Evolutionary conservation across 2,888 invertebrate species (phyloP).

Genomic region (Rhagonycha lutea): DNA sequence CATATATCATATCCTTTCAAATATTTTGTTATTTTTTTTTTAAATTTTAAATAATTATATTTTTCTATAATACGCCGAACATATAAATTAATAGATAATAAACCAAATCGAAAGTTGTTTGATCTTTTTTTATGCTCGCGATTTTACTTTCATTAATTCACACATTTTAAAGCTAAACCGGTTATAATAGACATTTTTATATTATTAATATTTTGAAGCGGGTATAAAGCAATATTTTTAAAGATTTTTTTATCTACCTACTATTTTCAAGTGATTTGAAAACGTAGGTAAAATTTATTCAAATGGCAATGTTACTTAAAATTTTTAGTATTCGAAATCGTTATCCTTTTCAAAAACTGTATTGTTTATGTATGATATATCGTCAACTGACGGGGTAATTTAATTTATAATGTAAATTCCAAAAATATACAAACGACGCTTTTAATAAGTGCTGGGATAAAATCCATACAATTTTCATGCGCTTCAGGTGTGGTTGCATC

Average conservation of each 20-base stretch:
- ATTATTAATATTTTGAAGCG: neutral
- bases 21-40: neutral
- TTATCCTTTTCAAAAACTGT: neutral
- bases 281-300: neutral
- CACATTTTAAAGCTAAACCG: neutral
- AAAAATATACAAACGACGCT: neutral
- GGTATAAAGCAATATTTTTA: neutral
- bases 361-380: neutral
- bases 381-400: neutral
- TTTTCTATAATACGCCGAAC: too few relatives aligned
- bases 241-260: too few relatives aligned
- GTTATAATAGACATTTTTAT: neutral
- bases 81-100: neutral
- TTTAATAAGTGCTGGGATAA: neutral
- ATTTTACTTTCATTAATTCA: conserved; percentile 2
- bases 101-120: neutral
- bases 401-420: neutral
- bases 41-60: neutral
- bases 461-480: neutral
- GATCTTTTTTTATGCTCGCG: neutral
- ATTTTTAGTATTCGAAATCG: neutral
- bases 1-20: neutral
- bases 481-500: neutral
- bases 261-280: neutral
- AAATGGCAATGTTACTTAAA: neutral